Evolutionary conservation across 2,797 vertebrate genomes (phyloP), one percentile per base, ranked within the genome.

Genomic region (Triplophysa bombifrons): DNA sequence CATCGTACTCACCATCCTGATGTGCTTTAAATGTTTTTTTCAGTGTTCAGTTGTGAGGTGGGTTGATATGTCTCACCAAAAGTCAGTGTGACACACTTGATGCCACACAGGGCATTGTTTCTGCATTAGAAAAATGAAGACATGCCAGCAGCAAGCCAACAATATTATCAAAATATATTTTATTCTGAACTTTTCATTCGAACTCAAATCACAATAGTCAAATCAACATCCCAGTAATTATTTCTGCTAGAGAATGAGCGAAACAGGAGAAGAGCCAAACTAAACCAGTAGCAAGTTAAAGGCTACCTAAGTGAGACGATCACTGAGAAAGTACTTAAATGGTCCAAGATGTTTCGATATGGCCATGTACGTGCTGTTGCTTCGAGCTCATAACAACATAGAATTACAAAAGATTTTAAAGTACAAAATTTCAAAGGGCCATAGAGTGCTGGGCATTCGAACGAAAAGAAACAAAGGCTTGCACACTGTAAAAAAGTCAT

Each of bases 81-180:
- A 38, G 34, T 38, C 34, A 38, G 34, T 11, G 41, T 10, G 9
- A 41, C 12, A 16, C 16, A 48, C 9, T 19, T 44, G 30, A 53
- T 8, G 5, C 14, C 27, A 38, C 10, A 38, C 0, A 12, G 44
- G 46, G n/a, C 25, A 51, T 10, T 19, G 5, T 79, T 55, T 44
- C 16, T 41, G 34, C 38, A 30, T 41, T 50, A n/a, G 12, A 80
- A 7, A 72, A 17, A 67, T 20, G 12, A 50, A 27, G 0, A 72
- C 11, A 67, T n/a, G 51, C 41, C 27, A 19, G 1, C 3, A 73
- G 16, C n/a, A 72, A 78, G 87, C 71, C 79, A 92, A 89, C 66
- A 81, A 82, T 96, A 95, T 96, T 98, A 98, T 98, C 96, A 98
- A 99, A 98, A 99, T 99, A 98, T 95, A 98, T 96, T 98, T 99